Percentiles rank a stretch among this genome's conserved stretches.
phyloP scores from a whole-genome alignment of 2,113 vertebrate genomes.

The Emberiza fucata region DNA sequence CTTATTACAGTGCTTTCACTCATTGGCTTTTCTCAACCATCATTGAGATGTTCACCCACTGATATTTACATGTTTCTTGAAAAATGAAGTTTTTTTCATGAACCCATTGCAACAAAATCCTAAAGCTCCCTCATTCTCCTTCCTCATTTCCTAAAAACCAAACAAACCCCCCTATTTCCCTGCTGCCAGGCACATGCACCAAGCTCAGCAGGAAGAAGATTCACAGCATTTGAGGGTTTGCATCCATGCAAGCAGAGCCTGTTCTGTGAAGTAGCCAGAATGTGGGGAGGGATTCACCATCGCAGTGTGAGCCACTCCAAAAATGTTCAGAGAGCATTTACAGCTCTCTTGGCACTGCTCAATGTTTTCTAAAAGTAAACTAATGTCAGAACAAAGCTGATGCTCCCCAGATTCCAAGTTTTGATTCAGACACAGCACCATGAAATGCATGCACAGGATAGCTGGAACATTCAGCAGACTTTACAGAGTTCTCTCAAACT shows the following conservation, averaged over 20 bases:
- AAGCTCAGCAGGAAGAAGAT: background rate
- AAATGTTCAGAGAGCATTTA: rapidly evolving
- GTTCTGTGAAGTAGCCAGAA: rapidly evolving
- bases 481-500: background rate
- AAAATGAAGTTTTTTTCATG: rapidly evolving
- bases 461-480: background rate
- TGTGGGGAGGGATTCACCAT: background rate
- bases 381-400: background rate
- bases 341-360: background rate
- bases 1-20: background rate
- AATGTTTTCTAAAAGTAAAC: background rate
- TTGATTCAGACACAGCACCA: background rate
- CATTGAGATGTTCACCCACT: background rate
- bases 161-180: background rate
- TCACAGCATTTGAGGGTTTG: background rate
- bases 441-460: background rate
- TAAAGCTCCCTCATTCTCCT: background rate
- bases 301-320: background rate
- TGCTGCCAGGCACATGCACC: background rate
- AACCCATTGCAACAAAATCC: background rate
- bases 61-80: background rate
- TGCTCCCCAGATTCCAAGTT: background rate
- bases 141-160: background rate
- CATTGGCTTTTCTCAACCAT: background rate
- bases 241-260: background rate